Conservation (phyloP, 2,113 vertebrate species). For the Melanerpes formicivorus region DNA sequence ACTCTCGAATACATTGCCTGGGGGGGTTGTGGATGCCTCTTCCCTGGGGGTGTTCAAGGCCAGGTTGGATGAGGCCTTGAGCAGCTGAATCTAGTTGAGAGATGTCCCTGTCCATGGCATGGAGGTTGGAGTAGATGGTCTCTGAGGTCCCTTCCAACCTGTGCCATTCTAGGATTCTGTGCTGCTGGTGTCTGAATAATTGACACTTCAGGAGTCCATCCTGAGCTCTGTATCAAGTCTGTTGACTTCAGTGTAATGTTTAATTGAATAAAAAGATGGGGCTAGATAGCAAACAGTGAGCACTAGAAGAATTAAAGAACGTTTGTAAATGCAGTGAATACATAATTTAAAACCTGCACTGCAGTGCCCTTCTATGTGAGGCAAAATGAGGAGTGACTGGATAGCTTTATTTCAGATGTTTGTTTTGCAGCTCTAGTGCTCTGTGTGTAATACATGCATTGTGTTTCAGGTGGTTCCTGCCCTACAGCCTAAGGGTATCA, state of each 20-base stretch:
- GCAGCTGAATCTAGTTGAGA: no score
- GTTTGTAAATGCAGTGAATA: background rate
- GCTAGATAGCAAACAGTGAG: background rate
- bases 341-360: background rate
- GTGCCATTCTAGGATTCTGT: no score
- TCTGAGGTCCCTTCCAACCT: no score
- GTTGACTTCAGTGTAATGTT: background rate
- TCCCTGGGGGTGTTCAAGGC: no score
- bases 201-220: background rate
- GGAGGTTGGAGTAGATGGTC: no score
- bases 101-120: no score
- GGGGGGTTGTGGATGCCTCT: no score
- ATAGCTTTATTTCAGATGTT: background rate
- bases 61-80: no score
- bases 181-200: background rate
- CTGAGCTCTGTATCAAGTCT: background rate
- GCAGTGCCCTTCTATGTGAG: background rate
- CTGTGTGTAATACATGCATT: background rate
- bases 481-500: slow-evolving; percentile 54
- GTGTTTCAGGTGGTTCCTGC: slow-evolving; percentile 66
- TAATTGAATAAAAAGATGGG: background rate
- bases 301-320: background rate
- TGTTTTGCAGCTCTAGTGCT: background rate
- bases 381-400: background rate
- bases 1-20: no score